A percentile compares a stretch with the other conserved stretches of the same genome.
These are phyloP conservation scores for Cecropterus lyciades DNA, from an alignment of 1,140 invertebrate genomes.

Conservation along the genomic window DNA sequence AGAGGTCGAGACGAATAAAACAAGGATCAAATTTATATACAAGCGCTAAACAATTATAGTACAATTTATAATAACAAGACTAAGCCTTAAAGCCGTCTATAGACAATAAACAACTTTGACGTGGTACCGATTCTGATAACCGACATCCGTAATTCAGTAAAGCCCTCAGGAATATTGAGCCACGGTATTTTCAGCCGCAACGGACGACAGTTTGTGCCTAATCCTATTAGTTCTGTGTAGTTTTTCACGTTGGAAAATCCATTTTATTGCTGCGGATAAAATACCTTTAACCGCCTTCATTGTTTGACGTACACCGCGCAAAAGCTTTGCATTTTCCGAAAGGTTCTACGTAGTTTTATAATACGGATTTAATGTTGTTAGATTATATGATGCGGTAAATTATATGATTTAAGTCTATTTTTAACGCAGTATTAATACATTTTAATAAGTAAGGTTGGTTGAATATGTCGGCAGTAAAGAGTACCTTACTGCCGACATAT, in stretches of 20 bases:
- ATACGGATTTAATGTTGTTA: neutral
- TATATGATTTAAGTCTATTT: no score
- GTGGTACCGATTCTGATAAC: conserved; percentile 29
- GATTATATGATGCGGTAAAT: no score
- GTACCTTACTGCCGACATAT: no score
- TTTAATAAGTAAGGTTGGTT: no score
- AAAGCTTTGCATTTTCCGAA: conserved; percentile 31
- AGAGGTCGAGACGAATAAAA: no score
- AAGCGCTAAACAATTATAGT: neutral
- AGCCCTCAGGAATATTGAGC: conserved; percentile 32
- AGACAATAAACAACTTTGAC: conserved; percentile 24
- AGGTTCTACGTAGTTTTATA: neutral
- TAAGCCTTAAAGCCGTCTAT: neutral
- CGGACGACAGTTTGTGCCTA: conserved; percentile 36
- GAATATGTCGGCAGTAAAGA: no score
- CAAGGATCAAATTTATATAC: no score
- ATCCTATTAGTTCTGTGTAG: conserved; percentile 35
- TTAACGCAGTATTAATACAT: no score
- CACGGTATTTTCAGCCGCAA: conserved; percentile 27
- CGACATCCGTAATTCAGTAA: conserved; percentile 29
- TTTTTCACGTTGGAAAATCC: conserved; percentile 36
- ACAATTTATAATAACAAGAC: neutral
- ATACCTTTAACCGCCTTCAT: conserved; percentile 33
- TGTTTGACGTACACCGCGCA: conserved; percentile 21
- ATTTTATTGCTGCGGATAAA: conserved; percentile 32